Evolutionary conservation across 1,140 invertebrate genomes (phyloP).

Genomic region (Apolygus lucorum): DNA sequence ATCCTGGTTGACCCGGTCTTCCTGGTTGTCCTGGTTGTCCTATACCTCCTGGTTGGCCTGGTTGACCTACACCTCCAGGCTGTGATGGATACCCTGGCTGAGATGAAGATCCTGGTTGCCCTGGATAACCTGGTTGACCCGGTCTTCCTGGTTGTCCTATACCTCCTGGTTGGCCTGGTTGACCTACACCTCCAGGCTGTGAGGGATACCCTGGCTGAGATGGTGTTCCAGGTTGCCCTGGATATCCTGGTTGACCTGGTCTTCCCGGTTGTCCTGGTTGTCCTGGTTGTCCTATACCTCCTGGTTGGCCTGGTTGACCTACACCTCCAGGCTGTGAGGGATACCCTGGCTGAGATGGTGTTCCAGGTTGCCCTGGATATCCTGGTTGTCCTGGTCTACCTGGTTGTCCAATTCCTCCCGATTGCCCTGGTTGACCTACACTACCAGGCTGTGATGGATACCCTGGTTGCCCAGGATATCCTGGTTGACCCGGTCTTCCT

Average conservation of each 20-base stretch:
- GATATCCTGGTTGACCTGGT: conserved; percentile 33
- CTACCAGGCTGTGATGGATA: conserved; percentile 22
- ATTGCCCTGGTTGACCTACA: conserved; percentile 26
- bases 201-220: conserved; percentile 37
- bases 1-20: conserved; percentile 31
- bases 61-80: conserved; percentile 34
- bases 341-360: conserved; percentile 31
- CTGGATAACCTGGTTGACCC: conserved; percentile 32
- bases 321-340: conserved; percentile 12
- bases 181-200: conserved; percentile 32
- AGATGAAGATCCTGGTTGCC: conserved; percentile 24
- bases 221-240: too few species aligned
- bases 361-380: conserved; percentile 20
- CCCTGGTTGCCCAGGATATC: conserved; percentile 25
- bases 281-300: too few species aligned
- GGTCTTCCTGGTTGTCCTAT: too few species aligned
- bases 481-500: conserved; percentile 27
- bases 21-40: conserved; percentile 34
- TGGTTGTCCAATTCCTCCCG: conserved; percentile 30
- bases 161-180: conserved; percentile 35
- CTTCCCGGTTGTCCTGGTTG: conserved; percentile 32
- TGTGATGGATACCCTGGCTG: conserved; percentile 29
- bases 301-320: conserved; percentile 29
- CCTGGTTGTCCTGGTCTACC: conserved; percentile 31
- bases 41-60: conserved; percentile 35